Percentiles rank a stretch among this genome's conserved stretches.
These are phyloP conservation scores for Macrostomum lignano DNA, from an alignment of 1,140 invertebrate genomes.

Conservation along the genomic window DNA sequence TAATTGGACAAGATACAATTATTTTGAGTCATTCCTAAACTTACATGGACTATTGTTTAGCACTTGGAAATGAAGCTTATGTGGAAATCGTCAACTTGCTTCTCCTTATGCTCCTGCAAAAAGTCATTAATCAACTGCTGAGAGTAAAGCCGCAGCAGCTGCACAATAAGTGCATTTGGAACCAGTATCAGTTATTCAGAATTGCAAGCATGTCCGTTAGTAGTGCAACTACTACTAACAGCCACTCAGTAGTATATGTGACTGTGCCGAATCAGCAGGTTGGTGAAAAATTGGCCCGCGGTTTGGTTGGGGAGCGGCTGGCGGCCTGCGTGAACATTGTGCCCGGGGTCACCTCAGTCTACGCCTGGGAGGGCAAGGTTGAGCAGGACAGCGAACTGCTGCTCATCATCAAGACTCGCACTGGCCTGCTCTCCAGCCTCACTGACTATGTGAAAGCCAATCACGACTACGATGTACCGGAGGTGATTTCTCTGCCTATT, in stretches of 20 bases:
- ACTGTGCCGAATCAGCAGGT: slow-evolving; percentile 47
- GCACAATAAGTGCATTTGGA: too few relatives aligned
- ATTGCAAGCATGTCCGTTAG: too few relatives aligned
- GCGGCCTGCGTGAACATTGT: slow-evolving; percentile 76
- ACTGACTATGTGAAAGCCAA: slow-evolving; percentile 13
- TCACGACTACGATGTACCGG: slow-evolving; percentile 18
- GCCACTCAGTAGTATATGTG: slow-evolving; percentile 42
- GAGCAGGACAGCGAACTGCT: slow-evolving; percentile 48
- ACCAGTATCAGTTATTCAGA: too few relatives aligned
- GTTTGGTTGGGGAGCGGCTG: slow-evolving; percentile 46
- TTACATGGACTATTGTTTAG: too few relatives aligned
- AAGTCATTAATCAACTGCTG: too few relatives aligned
- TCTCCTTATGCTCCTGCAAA: too few relatives aligned
- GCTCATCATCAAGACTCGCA: slow-evolving; percentile 29
- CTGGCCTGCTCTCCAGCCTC: not conserved
- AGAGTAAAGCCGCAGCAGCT: too few relatives aligned
- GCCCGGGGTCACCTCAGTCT: slow-evolving; percentile 53
- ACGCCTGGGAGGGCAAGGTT: slow-evolving; percentile 51
- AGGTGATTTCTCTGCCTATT: slow-evolving; percentile 15
- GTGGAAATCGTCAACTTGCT: too few relatives aligned
- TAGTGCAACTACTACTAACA: too few relatives aligned
- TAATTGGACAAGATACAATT: too few relatives aligned
- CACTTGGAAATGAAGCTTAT: too few relatives aligned
- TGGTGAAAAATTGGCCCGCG: slow-evolving; percentile 46
- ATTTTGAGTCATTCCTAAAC: too few relatives aligned